phyloP scores from a whole-genome alignment of 1,140 invertebrate genomes.

The Idris sp. region DNA sequence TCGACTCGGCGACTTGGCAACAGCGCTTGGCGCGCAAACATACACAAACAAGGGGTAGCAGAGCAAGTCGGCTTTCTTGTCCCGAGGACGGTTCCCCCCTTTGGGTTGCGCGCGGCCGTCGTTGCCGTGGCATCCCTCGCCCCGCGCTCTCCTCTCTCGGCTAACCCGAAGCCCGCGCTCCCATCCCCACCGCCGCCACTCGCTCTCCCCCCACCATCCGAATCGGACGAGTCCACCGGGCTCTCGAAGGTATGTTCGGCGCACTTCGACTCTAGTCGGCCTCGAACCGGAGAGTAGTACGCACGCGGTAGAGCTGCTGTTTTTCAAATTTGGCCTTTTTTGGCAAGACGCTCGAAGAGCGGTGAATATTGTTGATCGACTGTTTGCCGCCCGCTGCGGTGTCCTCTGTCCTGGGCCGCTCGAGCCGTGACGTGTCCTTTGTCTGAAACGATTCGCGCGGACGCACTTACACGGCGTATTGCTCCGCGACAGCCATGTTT shows the following conservation, averaged over 20 bases:
- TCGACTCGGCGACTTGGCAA: slow-evolving; percentile 67
- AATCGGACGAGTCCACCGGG: slow-evolving; percentile 77
- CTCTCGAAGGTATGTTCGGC: slow-evolving; percentile 72
- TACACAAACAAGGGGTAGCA: slow-evolving; percentile 66
- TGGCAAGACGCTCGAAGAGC: too few relatives aligned
- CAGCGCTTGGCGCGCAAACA: slow-evolving; percentile 63
- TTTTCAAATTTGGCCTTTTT: too few relatives aligned
- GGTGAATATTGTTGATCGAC: too few relatives aligned
- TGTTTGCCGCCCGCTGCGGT: neutral
- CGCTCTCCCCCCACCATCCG: slow-evolving; percentile 49
- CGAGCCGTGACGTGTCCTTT: slow-evolving; percentile 11
- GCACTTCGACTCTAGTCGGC: slow-evolving; percentile 75
- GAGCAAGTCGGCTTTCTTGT: slow-evolving; percentile 72
- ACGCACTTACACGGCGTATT: slow-evolving; percentile 69
- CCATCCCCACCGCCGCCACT: slow-evolving; percentile 15
- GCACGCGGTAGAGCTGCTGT: too few relatives aligned
- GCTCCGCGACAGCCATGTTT: slow-evolving; percentile 77
- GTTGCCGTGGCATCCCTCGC: slow-evolving; percentile 45
- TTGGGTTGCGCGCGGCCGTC: slow-evolving; percentile 40
- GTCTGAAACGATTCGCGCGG: slow-evolving; percentile 35
- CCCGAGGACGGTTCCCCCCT: slow-evolving; percentile 63
- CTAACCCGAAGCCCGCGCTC: slow-evolving; percentile 17
- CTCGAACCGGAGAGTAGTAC: slow-evolving; percentile 76
- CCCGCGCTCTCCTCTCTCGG: slow-evolving; percentile 44
- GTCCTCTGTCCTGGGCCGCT: neutral